These are phyloP conservation scores for Chymomyza costata DNA, from an alignment of 1,140 invertebrate genomes.

Conservation along the genomic window DNA sequence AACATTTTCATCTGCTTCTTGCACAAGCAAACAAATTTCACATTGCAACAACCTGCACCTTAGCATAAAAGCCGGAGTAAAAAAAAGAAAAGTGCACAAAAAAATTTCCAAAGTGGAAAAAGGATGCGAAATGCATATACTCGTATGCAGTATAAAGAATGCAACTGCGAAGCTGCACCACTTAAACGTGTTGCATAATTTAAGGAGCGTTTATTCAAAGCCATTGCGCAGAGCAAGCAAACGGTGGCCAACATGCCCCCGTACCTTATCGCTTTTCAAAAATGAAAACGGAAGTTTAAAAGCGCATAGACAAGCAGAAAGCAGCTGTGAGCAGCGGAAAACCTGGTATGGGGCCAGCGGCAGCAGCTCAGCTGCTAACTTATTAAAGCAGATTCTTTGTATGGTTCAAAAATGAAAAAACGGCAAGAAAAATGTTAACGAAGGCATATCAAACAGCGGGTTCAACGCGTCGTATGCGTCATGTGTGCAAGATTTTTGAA, in stretches of 20 bases:
- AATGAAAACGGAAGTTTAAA: slow-evolving; percentile 42
- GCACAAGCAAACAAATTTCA: too few species aligned
- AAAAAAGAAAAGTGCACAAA: slow-evolving; percentile 15
- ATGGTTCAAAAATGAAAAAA: too few species aligned
- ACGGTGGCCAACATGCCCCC: too few species aligned
- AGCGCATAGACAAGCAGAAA: slow-evolving; percentile 39
- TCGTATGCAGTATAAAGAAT: slow-evolving; percentile 34
- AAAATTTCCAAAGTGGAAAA: slow-evolving; percentile 11
- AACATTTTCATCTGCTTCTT: slow-evolving; percentile 38
- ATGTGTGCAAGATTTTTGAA: background rate
- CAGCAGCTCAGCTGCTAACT: slow-evolving; percentile 31
- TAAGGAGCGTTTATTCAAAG: slow-evolving; percentile 55
- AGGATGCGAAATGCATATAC: too few species aligned
- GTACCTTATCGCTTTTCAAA: too few species aligned
- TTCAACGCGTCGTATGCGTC: too few species aligned
- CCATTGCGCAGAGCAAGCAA: slow-evolving; percentile 42
- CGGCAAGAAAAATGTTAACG: slow-evolving; percentile 16
- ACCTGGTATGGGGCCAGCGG: slow-evolving; percentile 31
- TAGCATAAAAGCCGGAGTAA: slow-evolving; percentile 1
- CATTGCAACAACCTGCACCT: background rate
- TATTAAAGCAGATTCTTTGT: slow-evolving; percentile 56
- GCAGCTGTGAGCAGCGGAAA: background rate
- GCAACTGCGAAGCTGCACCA: slow-evolving; percentile 28
- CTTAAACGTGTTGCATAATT: slow-evolving; percentile 68
- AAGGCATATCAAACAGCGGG: slow-evolving; percentile 2